Percentiles rank a stretch among this genome's conserved stretches.
These are phyloP conservation scores for Salvelinus alpinus DNA, from an alignment of 2,113 vertebrate species.

Conservation along the genomic window DNA sequence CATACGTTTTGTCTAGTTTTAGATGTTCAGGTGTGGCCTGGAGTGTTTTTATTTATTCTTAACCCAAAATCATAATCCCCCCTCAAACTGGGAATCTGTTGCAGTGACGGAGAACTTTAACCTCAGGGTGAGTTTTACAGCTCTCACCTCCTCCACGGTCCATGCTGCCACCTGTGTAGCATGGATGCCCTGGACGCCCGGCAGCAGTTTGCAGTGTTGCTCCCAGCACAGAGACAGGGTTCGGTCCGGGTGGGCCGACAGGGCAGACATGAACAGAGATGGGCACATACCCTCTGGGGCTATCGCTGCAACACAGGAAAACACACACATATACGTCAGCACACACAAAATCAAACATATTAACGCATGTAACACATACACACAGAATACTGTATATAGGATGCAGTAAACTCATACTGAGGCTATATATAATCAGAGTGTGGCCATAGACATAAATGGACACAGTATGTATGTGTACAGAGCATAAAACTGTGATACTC, in stretches of 20 bases:
- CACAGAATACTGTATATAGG: neutral
- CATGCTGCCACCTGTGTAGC: constrained; percentile 88
- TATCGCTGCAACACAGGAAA: constrained; percentile 69
- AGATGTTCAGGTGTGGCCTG: no score
- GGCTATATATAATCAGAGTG: no score
- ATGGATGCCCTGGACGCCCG: constrained; percentile 91
- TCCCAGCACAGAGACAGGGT: constrained; percentile 94
- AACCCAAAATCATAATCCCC: no score
- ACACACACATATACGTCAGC: constrained; percentile 18
- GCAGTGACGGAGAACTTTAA: no score
- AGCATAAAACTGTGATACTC: constrained; percentile 59
- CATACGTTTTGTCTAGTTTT: no score
- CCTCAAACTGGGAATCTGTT: no score
- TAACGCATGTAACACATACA: constrained; percentile 12
- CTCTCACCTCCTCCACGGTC: constrained; percentile 90
- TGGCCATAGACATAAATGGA: no score
- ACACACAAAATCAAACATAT: constrained; percentile 4
- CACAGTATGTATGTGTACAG: neutral
- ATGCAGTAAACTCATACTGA: no score
- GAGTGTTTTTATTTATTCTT: no score
- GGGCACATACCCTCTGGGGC: constrained; percentile 83
- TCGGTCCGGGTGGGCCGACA: constrained; percentile 86
- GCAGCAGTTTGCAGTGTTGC: constrained; percentile 95
- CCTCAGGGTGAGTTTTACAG: no score
- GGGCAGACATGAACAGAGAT: constrained; percentile 91